Evolutionary conservation across 2,797 vertebrate species (phyloP), one percentile per base, ranked within the genome.

Genomic region (Telmatherina bonti): DNA sequence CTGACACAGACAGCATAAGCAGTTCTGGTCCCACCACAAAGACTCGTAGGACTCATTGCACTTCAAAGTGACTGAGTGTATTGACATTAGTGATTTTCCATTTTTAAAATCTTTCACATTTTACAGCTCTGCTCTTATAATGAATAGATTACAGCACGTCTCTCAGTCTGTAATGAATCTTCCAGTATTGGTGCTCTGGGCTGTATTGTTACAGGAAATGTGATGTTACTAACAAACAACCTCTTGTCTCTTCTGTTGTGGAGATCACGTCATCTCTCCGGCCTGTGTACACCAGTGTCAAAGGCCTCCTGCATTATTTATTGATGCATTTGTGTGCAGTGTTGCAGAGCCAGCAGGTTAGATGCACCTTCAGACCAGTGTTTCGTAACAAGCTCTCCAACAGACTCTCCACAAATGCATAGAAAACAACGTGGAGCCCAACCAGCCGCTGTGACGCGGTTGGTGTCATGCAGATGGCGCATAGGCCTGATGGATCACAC

Each of bases 401-500:
- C 62, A 69, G 52, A 54, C 70, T 70, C 4, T 60, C 70, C 66
- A 61, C 11, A 64, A 13, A 41, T 59, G 62, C 74, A 82, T 49
- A 67, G 45, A 54, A 58, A 69, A 52, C 76, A 86, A 66, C 86
- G 83, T 83, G 71, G 80, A 84, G 81, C 58, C 43, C 15, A 52
- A 15, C 22, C 69, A 70, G 79, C 62, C 54, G 76, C 82, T 49
- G 81, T 82, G 83, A 88, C 85, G 84, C 79, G 82, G 80, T 75
- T 61, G 65, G 67, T 86, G 81, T 81, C 73, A 74, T 73, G 81
- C 81, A 67, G 79, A 84, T 86, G 85, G 74, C 77, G 88, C 85
- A 87, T 67, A 84, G 85, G 86, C 89, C 88, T 81, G 78, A 84
- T 71, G 76, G 79, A 86, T 82, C 59, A 80, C 77, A 81, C 88